Evolutionary conservation across 2,888 invertebrate species (phyloP).

Genomic region (Diarsia dahlii): DNA sequence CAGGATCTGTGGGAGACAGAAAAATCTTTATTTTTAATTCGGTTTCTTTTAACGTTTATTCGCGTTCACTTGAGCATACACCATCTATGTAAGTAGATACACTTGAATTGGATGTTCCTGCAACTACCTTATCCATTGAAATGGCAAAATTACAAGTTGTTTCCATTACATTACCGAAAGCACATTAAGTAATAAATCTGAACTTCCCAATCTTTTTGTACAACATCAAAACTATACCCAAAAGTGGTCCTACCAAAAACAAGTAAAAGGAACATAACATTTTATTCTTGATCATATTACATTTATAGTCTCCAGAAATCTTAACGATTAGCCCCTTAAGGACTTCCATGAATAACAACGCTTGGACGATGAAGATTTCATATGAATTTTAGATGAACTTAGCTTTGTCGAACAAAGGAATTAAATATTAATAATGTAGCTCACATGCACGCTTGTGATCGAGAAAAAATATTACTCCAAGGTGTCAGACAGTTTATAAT

Average conservation of each 20-base stretch:
- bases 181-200: constrained; percentile 41
- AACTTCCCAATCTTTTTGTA: constrained; percentile 27
- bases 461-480: constrained; percentile 34
- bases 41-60: constrained; percentile 29
- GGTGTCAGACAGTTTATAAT: constrained; percentile 41
- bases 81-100: neutral
- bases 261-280: constrained; percentile 31
- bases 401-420: constrained; percentile 62
- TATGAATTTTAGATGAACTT: constrained; percentile 61
- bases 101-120: constrained; percentile 8
- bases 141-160: constrained; percentile 13
- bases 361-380: constrained; percentile 52
- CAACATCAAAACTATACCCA: constrained; percentile 40
- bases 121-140: neutral
- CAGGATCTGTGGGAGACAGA: constrained; percentile 5
- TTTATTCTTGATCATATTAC: constrained; percentile 44
- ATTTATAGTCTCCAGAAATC: constrained; percentile 41
- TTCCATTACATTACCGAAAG: constrained; percentile 9
- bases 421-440: constrained; percentile 61
- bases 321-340: constrained; percentile 51
- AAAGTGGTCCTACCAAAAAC: constrained; percentile 21
- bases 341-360: constrained; percentile 54
- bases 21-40: constrained; percentile 48
- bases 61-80: constrained; percentile 16
- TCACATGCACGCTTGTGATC: constrained; percentile 34